Conservation (phyloP, 2,797 vertebrate genomes). For the Squalus acanthias region DNA sequence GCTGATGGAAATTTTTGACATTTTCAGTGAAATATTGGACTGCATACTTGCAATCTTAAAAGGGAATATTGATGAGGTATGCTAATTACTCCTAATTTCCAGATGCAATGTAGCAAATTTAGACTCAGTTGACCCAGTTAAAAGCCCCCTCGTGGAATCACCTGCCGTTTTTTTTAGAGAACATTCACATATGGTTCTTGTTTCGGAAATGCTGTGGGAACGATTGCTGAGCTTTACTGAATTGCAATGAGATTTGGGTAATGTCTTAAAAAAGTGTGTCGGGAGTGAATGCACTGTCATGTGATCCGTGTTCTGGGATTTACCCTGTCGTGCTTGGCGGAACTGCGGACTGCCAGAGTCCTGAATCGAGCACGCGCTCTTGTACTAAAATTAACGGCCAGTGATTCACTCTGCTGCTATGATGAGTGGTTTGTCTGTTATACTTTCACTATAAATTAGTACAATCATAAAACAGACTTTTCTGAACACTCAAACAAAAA, state of each 20-base stretch:
- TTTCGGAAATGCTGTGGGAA: background rate
- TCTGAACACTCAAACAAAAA: background rate
- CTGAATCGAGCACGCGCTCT: background rate
- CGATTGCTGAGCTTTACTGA: background rate
- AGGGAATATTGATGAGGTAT: constrained; percentile 26
- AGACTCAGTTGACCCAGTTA: constrained; percentile 18
- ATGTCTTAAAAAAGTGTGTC: background rate
- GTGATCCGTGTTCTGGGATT: background rate
- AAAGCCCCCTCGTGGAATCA: background rate
- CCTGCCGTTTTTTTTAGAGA: background rate
- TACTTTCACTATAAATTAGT: background rate
- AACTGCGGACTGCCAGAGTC: background rate
- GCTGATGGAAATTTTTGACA: background rate
- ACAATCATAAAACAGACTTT: background rate
- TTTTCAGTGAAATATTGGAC: background rate
- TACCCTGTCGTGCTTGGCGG: background rate
- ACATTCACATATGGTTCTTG: constrained; percentile 6
- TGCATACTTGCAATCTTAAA: background rate
- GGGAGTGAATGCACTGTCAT: background rate
- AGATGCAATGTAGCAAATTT: background rate
- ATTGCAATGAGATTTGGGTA: background rate
- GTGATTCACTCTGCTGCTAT: background rate
- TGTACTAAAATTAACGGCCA: background rate
- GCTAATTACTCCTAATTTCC: constrained; percentile 18
- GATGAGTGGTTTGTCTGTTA: background rate